These are phyloP conservation scores for Epirrhoe tristata DNA, from an alignment of 2,888 invertebrate genomes.

Conservation along the genomic window DNA sequence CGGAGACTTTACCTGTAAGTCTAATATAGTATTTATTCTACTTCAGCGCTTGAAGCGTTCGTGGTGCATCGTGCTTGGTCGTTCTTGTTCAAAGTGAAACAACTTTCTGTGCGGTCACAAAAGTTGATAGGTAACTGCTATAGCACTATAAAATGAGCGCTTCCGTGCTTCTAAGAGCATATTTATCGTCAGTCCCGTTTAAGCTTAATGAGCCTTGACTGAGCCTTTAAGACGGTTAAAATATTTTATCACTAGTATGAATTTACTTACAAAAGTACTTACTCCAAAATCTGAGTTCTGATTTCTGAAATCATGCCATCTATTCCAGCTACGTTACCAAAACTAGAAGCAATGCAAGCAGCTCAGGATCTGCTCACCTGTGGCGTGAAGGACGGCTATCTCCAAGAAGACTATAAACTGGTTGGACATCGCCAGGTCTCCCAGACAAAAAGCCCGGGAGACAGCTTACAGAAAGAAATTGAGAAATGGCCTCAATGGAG, in stretches of 20 bases:
- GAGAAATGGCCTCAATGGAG: constrained; percentile 79
- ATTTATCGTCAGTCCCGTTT: too few species aligned
- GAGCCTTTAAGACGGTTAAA: too few species aligned
- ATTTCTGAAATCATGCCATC: neutral
- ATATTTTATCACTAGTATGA: neutral
- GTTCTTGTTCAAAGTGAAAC: too few species aligned
- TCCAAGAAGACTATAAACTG: constrained; percentile 76
- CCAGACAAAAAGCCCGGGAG: constrained; percentile 83
- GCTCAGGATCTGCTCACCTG: constrained; percentile 79
- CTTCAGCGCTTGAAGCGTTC: too few species aligned
- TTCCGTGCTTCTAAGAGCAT: too few species aligned
- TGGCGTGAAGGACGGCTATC: constrained; percentile 70
- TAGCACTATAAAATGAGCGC: too few species aligned
- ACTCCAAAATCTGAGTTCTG: too few species aligned
- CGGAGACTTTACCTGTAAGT: constrained; percentile 81
- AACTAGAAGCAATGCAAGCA: constrained; percentile 69
- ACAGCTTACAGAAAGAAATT: constrained; percentile 76
- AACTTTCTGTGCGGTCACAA: too few species aligned
- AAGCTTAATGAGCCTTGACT: too few species aligned
- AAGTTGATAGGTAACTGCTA: too few species aligned
- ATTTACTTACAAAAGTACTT: neutral
- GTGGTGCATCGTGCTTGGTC: too few species aligned
- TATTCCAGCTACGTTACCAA: constrained; percentile 71
- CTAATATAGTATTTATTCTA: neutral
- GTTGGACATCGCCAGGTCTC: constrained; percentile 84